Evolutionary conservation across 2,888 invertebrate species (phyloP), one percentile per base, ranked within the genome.

Genomic region (Philereme transversata): DNA sequence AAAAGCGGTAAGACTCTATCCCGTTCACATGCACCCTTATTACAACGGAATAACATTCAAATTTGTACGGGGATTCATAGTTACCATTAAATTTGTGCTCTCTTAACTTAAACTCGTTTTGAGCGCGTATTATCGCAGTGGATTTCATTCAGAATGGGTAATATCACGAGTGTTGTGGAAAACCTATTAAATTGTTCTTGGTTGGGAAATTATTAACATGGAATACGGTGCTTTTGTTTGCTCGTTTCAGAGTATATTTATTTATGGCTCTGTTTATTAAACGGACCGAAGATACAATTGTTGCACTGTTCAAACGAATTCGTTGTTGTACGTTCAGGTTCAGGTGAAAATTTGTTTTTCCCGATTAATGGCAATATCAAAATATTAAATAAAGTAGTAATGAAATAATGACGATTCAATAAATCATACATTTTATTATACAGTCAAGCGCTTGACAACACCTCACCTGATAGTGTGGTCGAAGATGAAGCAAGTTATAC

Each of bases 91-190:
- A n/a, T n/a, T 70, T 72, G 69, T 67, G 65, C 51, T 57, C 64
- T 67, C 60, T 70, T 71, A 69, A 64, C 66, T 64, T 65, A 68
- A 68, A 70, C 68, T 64, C 65, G 64, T 64, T 67, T 60, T 67
- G 52, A 52, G 68, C 68, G 71, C 67, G 64, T 65, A 71, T 72
- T 72, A 75, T 71, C 67, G 71, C 70, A 69, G 62, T 50, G 56
- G 62, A 51, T 65, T 63, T 58, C 52, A 55, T 52, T 65, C 52
- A 46, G 62, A 58, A 58, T 50, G 62, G 70, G 64, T 71, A 73
- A 73, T 75, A 70, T 70, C 65, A 62, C 60, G 67, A 65, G 44
- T 62, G 50, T 64, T 51, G 68, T 66, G 60, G 66, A 62, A 67
- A 69, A 59, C 60, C 47, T 68, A 66, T 63, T 57, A 60, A 62